Base-by-base conservation (phyloP, 2,888 invertebrate species). In the Athalia rosae region DNA sequence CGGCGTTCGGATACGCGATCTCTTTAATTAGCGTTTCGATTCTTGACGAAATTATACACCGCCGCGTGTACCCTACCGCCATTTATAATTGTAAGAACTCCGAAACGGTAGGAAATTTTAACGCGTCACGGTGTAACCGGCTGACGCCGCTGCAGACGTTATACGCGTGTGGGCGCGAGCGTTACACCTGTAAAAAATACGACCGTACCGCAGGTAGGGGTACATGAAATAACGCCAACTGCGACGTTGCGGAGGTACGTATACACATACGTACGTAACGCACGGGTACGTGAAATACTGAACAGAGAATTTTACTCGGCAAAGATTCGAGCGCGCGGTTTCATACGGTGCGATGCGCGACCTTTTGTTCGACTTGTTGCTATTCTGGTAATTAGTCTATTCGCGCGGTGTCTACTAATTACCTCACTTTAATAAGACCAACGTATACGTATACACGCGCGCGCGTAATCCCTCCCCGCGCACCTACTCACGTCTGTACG, bases 381-480 rank as follows among this genome's bases (percentile, higher is more conserved):
- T 84, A 85, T 88, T 86, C 87, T 88, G 84, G 87, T 88, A 88
- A 88, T 88, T 88, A 87, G 88, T 88, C 87, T 87, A 85, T 87
- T 88, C 84, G 88, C 83, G 85, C 84, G 85, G 59, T 74, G 9
- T 48, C 74, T 61, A 61, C 74, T 74, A 74, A 74, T 74, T 74
- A 74, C 74, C 74, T 62, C 62, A 74, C 74, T 74, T 62, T 62
- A 48, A 61, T 62, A 28, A 28, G 28, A 28, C 28, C 28, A 11
- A 53, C n/a, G 53, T 53, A 50, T 11, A 50, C 5, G n/a, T 50
- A 50, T 50, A 43, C n/a, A 66, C 48, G 66, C 15, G 48, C 15
- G 15, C 50, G 66, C 66, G 9, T 64, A 64, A n/a, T n/a, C n/a
- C 62, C 28, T n/a, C 62, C n/a, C 9, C 6, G 15, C 45, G 43